Percentiles rank a stretch among this genome's conserved stretches.
These are phyloP conservation scores for Nannobrachium achirus DNA, from an alignment of 2,113 vertebrate species.

Conservation along the genomic window DNA sequence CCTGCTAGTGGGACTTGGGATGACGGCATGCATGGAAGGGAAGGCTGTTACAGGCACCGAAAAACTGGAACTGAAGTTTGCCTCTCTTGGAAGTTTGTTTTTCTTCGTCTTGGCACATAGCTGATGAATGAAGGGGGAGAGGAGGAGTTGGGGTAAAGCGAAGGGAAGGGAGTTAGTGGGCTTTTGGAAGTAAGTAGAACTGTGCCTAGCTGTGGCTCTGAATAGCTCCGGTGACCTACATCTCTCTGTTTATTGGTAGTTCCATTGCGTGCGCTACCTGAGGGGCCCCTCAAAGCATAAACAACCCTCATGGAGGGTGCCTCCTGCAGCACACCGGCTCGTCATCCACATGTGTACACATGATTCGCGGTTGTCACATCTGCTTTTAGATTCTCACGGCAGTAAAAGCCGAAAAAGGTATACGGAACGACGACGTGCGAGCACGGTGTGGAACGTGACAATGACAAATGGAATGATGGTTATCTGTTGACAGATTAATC, in stretches of 20 bases:
- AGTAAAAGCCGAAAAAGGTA: slow-evolving; percentile 20
- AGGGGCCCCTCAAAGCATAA: slow-evolving; percentile 44
- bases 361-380: slow-evolving; percentile 27
- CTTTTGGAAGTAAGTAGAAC: slow-evolving; percentile 55
- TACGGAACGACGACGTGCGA: slow-evolving; percentile 4
- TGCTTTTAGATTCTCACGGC: slow-evolving; percentile 65
- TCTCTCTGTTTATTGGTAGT: slow-evolving; percentile 60
- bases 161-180: slow-evolving; percentile 21
- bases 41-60: neutral
- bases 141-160: slow-evolving; percentile 29
- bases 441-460: slow-evolving; percentile 40
- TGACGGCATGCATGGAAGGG: slow-evolving; percentile 30
- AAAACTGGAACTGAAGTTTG: slow-evolving; percentile 15
- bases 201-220: slow-evolving; percentile 19
- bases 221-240: slow-evolving; percentile 68
- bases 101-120: slow-evolving; percentile 14
- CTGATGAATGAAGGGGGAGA: slow-evolving; percentile 25
- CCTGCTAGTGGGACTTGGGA: neutral
- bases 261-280: slow-evolving; percentile 34
- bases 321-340: slow-evolving; percentile 38
- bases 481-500: slow-evolving; percentile 34
- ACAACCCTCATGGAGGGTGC: slow-evolving; percentile 49
- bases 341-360: slow-evolving; percentile 21
- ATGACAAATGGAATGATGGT: slow-evolving; percentile 16
- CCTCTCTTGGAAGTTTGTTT: slow-evolving; percentile 4